Conservation (phyloP, 1,140 invertebrate genomes). For the Sycophaga agraensis region DNA sequence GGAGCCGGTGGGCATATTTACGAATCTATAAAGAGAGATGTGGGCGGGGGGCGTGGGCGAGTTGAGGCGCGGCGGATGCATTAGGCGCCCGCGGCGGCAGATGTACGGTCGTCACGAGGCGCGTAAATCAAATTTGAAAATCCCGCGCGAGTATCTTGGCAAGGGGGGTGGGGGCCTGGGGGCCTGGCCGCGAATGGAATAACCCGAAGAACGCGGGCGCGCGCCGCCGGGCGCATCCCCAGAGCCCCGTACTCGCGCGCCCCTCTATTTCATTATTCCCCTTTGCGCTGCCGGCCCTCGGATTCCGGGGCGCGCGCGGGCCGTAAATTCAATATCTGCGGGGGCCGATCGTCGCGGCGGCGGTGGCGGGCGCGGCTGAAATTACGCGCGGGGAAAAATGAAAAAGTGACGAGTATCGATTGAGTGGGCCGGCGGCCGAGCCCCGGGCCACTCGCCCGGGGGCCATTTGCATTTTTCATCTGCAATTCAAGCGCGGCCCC, state of each 20-base stretch:
- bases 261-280: slow-evolving; percentile 31
- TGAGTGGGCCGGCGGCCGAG: slow-evolving; percentile 17
- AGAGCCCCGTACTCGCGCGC: slow-evolving; percentile 42
- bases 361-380: not conserved
- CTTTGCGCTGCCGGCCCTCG: not conserved
- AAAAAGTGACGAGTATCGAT: slow-evolving; percentile 21
- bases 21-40: slow-evolving; percentile 11
- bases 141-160: slow-evolving; percentile 48
- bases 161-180: slow-evolving; percentile 23
- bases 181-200: slow-evolving; percentile 39
- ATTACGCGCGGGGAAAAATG: slow-evolving; percentile 1
- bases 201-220: slow-evolving; percentile 49
- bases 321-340: slow-evolving; percentile 42
- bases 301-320: not conserved
- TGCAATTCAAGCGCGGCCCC: slow-evolving; percentile 28
- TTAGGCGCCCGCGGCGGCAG: slow-evolving; percentile 18
- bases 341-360: too few species aligned
- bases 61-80: not conserved
- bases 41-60: not conserved
- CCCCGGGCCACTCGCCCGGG: too few species aligned
- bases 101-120: slow-evolving; percentile 53
- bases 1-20: too few species aligned
- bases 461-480: slow-evolving; percentile 26
- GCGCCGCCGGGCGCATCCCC: slow-evolving; percentile 38
- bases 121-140: slow-evolving; percentile 57